Percentiles rank a stretch among this genome's conserved stretches.
Conservation (phyloP, 2,888 invertebrate species). For the Salticus scenicus region DNA sequence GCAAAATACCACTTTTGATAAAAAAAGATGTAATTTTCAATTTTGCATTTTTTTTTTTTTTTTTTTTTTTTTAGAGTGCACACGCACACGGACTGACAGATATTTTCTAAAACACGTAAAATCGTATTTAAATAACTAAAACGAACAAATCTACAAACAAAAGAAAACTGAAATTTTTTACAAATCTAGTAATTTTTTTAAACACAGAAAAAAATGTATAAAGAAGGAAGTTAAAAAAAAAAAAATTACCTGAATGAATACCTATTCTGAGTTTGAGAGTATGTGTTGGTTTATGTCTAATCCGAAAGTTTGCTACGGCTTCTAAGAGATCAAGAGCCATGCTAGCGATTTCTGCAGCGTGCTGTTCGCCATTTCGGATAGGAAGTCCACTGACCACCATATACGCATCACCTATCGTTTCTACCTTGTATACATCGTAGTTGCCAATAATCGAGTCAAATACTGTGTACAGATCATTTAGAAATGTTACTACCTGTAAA, state of each 20-base stretch:
- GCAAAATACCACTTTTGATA: too few species aligned
- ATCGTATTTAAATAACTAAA: too few species aligned
- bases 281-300: constrained; percentile 91
- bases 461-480: constrained; percentile 97
- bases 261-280: constrained; percentile 92
- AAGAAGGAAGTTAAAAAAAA: background rate
- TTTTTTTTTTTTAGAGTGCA: too few species aligned
- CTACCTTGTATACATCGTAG: constrained; percentile 98
- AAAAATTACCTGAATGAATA: constrained; percentile 85
- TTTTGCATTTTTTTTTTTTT: too few species aligned
- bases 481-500: constrained; percentile 93
- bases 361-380: constrained; percentile 87
- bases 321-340: constrained; percentile 91
- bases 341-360: constrained; percentile 94
- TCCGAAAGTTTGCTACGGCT: constrained; percentile 87
- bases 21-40: too few species aligned
- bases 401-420: constrained; percentile 93
- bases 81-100: too few species aligned
- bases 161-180: too few species aligned
- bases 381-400: constrained; percentile 95
- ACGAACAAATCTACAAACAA: too few species aligned
- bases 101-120: too few species aligned
- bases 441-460: constrained; percentile 97
- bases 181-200: too few species aligned
- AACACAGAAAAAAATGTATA: too few species aligned